Evolutionary conservation across 2,797 vertebrate genomes (phyloP).

Genomic region (Gymnothorax reevesii): DNA sequence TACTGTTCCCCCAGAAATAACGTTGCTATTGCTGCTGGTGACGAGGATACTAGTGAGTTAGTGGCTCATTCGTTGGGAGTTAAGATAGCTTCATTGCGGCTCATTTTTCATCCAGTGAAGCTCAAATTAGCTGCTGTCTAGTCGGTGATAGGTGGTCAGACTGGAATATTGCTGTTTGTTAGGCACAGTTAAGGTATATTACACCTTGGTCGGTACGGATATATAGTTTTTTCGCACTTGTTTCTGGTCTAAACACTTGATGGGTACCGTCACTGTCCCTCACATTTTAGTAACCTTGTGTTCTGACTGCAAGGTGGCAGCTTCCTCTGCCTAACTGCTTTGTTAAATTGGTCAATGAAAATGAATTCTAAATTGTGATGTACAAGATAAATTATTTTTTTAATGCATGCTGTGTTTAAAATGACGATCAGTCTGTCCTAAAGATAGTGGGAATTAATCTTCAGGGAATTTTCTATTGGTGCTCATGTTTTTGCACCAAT

Average conservation of each 20-base stretch:
- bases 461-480: neutral
- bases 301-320: neutral
- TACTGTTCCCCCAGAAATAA: neutral
- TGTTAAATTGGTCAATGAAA: neutral
- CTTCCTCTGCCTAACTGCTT: neutral
- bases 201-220: neutral
- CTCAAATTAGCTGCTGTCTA: neutral
- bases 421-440: neutral
- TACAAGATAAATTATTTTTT: neutral
- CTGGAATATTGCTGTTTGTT: neutral
- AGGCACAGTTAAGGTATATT: neutral
- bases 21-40: neutral
- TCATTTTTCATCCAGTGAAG: neutral
- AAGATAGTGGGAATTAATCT: neutral
- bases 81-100: too few species aligned
- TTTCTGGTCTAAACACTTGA: neutral
- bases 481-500: neutral
- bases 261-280: neutral
- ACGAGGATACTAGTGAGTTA: neutral
- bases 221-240: neutral
- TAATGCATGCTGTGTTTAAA: neutral
- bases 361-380: neutral
- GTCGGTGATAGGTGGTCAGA: neutral
- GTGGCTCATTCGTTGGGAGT: neutral
- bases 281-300: neutral